Base-by-base conservation (phyloP, 1,140 invertebrate species). In the Pemphigus obesinymphae region DNA sequence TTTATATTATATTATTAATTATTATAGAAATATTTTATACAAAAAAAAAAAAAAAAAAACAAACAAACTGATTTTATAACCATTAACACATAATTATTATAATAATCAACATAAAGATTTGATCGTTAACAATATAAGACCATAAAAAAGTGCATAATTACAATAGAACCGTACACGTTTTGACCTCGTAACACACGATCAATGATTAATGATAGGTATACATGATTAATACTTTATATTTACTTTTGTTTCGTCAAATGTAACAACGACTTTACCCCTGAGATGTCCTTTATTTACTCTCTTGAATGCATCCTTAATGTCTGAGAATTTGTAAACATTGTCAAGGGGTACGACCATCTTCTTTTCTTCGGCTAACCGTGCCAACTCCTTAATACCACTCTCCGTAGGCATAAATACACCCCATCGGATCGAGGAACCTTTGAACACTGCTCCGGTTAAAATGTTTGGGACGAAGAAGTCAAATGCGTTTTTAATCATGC, bases 321-420 rank as follows among this genome's bases (percentile, higher is more conserved):
- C 89, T 31, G 88, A 85, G 85, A 95, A 95, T n/a, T 86, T 83
- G 86, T 90, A 95, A 11, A 90, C 88, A 85, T 91, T 89, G 83
- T 95, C 90, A 76, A 96, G 88, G 1, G 93, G 87, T 45, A 95
- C 93, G 50, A 86, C 84, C 1, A 94, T 93, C 88, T 93, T 88
- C 84, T 88, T 88, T 48, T 87, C 86, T 83, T 92, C 88, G 3
- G 93, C 89, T 29, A 96, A 85, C 48, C 89, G 84, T 83, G 90
- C 86, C 26, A 93, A 87, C 81, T 90, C 88, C 66, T 88, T 83
- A 23, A 93, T 89, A 50, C 90, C 94, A 78, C 88, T 88, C 48
- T 87, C 86, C 48, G 90, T 91, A 8, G 94, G 93, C 29, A 89
- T 84, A 84, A 95, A 95, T 85, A 92, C 93, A 20, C 91, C 95